Conservation (phyloP, 2,113 vertebrate genomes). For the Cardinalis cardinalis region DNA sequence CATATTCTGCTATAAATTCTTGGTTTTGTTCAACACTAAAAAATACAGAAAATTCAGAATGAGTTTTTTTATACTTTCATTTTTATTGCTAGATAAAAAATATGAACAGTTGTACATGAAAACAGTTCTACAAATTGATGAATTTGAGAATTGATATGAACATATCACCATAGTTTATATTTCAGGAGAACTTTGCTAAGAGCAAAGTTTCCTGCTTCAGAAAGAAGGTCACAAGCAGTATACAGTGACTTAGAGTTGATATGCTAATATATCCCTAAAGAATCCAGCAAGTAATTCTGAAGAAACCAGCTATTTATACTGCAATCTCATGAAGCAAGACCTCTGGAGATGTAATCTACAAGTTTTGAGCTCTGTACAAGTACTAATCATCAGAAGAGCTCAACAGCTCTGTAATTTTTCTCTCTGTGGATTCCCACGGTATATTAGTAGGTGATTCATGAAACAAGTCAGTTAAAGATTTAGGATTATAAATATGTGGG, state of each 20-base stretch:
- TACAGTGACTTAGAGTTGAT: neutral
- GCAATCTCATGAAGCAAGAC: neutral
- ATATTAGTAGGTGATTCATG: neutral
- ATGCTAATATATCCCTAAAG: neutral
- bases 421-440: neutral
- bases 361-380: constrained; percentile 3
- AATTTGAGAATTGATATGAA: neutral
- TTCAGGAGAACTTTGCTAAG: neutral
- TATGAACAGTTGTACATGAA: neutral
- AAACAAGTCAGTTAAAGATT: neutral
- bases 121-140: neutral
- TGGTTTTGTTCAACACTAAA: neutral
- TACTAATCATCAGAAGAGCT: neutral
- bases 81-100: neutral
- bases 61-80: neutral
- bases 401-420: constrained; percentile 22
- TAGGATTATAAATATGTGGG: neutral
- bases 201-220: neutral
- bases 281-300: neutral
- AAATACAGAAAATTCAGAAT: neutral
- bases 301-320: constrained; percentile 5
- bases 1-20: neutral
- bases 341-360: constrained; percentile 3
- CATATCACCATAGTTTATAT: neutral
- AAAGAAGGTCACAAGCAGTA: neutral